Evolutionary conservation across 2,888 invertebrate species (phyloP), one percentile per base, ranked within the genome.

Genomic region (Lamellibrachia columna): DNA sequence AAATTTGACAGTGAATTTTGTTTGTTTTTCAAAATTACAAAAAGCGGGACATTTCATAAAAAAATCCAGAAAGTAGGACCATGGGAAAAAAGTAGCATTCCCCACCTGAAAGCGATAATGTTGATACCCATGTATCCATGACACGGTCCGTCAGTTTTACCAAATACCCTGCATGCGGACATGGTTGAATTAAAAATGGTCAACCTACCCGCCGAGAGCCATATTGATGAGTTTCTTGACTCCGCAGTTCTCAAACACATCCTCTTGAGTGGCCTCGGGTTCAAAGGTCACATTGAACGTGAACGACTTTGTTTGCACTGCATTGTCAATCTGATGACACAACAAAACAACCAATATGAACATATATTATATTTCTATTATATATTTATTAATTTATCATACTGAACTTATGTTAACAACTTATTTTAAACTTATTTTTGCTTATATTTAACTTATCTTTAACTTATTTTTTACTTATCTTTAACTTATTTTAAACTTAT

Each of bases 221-320:
- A 99, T 99, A 96, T 99, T 98, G 93, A 99, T 98, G 28, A 99
- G 97, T 92, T 98, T 97, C 96, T 98, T 98, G 93, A 99, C 97
- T 0, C 99, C 99, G 0, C 98, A 98, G 97, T 98, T 98, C 96
- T 98, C 98, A 93, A 99, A 97, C 91, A 99, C 97, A 95, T 99
- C 99, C 95, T 97, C 97, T 95, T 98, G 97, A 0, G 98, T 98
- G 0, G 99, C 98, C 9, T 98, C 98, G 0, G 98, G 98, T 95
- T 99, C 99, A 96, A 99, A 99, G 91, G 98, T 98, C 40, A 98
- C 98, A 96, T 99, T 99, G 96, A 98, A 99, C 0, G 98, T 98
- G 97, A 99, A 99, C n/a, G 98, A 97, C 96, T 98, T 98, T 0
- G 94, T 94, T 1, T 94, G 93, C 7, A 95, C 95, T 92, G 94